Evolutionary conservation across 2,797 vertebrate species (phyloP).

Genomic region (Allenopithecus nigroviridis): DNA sequence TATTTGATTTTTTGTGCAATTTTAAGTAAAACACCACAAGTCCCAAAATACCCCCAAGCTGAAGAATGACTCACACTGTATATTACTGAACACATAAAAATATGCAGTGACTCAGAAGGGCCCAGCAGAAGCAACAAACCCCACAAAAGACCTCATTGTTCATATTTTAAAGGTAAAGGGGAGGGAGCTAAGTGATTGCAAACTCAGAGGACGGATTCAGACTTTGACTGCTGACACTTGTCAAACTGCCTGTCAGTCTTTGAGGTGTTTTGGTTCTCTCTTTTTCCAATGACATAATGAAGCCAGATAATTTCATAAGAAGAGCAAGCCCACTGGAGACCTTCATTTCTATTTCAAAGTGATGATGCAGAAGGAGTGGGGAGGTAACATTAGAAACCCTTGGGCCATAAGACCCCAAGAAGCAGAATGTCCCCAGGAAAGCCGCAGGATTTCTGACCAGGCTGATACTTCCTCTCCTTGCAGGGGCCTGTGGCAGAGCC

Average conservation of each 20-base stretch:
- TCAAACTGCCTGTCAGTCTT: conserved; percentile 51
- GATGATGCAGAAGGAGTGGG: conserved; percentile 32
- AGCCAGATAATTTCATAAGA: conserved; percentile 71
- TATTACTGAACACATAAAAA: conserved; percentile 82
- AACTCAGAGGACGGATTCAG: conserved; percentile 36
- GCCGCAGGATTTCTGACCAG: not conserved
- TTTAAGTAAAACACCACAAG: conserved; percentile 82
- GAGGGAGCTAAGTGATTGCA: conserved; percentile 37
- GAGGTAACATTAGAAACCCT: conserved; percentile 52
- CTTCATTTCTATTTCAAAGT: conserved; percentile 76
- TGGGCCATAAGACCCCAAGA: not conserved
- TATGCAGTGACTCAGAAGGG: conserved; percentile 82
- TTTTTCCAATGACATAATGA: conserved; percentile 48
- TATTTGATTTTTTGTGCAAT: conserved; percentile 76
- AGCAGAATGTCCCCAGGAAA: not conserved
- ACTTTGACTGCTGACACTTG: conserved; percentile 24
- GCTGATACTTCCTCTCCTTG: not conserved
- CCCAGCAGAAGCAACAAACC: conserved; percentile 75
- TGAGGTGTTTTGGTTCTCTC: not conserved
- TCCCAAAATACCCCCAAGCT: conserved; percentile 85
- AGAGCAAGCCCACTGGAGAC: conserved; percentile 56
- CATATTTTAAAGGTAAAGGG: conserved; percentile 65
- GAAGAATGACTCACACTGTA: conserved; percentile 84
- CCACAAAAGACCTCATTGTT: conserved; percentile 76
- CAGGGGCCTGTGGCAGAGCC: not conserved